Evolutionary conservation across 2,888 invertebrate species (phyloP).

Genomic region (Andrena marginata): DNA sequence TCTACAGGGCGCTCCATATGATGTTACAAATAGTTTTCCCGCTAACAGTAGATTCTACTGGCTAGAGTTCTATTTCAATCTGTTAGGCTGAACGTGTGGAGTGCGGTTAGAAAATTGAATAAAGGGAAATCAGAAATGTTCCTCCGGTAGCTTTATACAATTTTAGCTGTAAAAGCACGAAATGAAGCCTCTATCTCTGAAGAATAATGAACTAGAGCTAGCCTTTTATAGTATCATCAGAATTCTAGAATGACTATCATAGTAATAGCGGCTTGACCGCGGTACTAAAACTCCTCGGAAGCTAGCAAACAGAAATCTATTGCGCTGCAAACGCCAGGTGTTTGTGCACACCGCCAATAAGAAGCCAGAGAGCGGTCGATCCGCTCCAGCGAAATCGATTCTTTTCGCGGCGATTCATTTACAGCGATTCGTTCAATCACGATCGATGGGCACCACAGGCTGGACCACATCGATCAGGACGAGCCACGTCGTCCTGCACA

Average conservation of each 20-base stretch:
- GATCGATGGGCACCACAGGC: constrained; percentile 29
- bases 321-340: neutral
- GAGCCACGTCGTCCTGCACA: constrained; percentile 14
- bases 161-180: no score
- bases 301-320: neutral
- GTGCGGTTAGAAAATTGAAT: no score
- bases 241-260: no score
- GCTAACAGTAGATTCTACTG: neutral
- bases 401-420: constrained; percentile 24
- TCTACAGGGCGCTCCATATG: neutral
- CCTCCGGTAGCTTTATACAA: no score
- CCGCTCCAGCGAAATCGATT: constrained; percentile 10
- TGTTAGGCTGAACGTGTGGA: neutral
- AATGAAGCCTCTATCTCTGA: no score
- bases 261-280: no score
- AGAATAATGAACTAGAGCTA: no score
- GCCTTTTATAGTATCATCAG: no score
- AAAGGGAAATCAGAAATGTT: no score
- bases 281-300: neutral
- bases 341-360: neutral
- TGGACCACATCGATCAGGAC: neutral
- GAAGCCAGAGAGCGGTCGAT: neutral
- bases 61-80: neutral
- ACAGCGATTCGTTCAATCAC: constrained; percentile 4
- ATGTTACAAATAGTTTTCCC: neutral